Conservation (phyloP, 2,113 vertebrate species). For the Apistogramma diplotaenia region DNA sequence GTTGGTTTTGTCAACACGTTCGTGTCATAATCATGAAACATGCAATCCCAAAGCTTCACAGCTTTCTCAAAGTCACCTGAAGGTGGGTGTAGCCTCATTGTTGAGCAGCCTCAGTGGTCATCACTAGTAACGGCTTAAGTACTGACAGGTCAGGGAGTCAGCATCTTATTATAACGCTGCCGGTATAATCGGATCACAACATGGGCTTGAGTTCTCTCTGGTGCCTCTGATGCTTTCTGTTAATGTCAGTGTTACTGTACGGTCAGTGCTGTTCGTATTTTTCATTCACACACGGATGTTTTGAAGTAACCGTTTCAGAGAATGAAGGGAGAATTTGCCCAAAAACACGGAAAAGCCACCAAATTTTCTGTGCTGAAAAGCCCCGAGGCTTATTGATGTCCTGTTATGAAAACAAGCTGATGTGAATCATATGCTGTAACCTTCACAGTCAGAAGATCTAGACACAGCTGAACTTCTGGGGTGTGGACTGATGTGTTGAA, state of each 20-base stretch:
- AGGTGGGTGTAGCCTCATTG: neutral
- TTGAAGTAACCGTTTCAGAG: neutral
- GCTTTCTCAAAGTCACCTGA: neutral
- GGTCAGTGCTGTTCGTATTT: neutral
- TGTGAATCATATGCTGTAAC: slow-evolving; percentile 1
- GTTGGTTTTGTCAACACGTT: neutral
- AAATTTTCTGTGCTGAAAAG: neutral
- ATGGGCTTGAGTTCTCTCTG: neutral
- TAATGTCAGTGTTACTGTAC: neutral
- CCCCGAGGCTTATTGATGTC: neutral
- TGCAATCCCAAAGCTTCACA: neutral
- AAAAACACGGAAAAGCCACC: neutral
- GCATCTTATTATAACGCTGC: neutral
- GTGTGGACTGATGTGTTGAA: neutral
- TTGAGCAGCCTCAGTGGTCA: neutral
- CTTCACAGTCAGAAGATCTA: neutral
- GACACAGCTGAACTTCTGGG: neutral
- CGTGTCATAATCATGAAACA: neutral
- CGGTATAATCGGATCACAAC: neutral
- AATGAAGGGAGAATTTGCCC: neutral
- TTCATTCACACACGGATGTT: neutral
- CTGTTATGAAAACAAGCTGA: neutral
- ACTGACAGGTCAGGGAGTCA: neutral
- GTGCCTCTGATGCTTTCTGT: neutral
- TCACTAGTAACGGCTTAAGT: neutral